phyloP scores from a whole-genome alignment of 2,888 invertebrate genomes.

The Strigamia crassipes region DNA sequence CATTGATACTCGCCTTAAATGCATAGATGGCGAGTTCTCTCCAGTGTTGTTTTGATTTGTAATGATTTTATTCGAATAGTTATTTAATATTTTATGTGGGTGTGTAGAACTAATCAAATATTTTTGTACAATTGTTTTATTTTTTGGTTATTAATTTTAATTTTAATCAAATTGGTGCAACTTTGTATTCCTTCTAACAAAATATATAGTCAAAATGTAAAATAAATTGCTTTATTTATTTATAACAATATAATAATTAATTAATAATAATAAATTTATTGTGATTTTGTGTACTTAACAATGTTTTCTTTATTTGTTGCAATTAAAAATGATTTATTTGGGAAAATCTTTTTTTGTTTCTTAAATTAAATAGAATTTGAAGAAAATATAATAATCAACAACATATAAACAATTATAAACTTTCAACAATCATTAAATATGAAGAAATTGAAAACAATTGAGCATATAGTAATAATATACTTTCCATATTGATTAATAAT shows the following conservation, averaged over 20 bases:
- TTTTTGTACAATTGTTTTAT: background rate
- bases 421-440: background rate
- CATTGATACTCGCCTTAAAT: background rate
- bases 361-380: background rate
- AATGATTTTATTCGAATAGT: background rate
- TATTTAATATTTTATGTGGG: background rate
- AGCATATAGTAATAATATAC: too few relatives aligned
- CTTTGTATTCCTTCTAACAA: background rate
- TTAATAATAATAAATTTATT: background rate
- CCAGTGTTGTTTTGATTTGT: background rate
- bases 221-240: constrained; percentile 19
- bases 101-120: constrained; percentile 7
- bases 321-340: constrained; percentile 36
- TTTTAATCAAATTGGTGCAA: background rate
- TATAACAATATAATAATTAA: background rate
- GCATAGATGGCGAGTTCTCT: background rate
- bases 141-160: constrained; percentile 4
- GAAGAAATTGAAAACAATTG: background rate
- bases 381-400: background rate
- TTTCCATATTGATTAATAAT: too few relatives aligned
- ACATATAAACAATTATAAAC: constrained; percentile 11
- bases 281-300: constrained; percentile 32
- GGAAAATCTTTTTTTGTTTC: background rate
- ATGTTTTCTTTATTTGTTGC: constrained; percentile 17
- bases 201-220: background rate